Evolutionary conservation across 2,797 vertebrate genomes (phyloP), one percentile per base, ranked within the genome.

Genomic region (Hypotaenidia philippensis): DNA sequence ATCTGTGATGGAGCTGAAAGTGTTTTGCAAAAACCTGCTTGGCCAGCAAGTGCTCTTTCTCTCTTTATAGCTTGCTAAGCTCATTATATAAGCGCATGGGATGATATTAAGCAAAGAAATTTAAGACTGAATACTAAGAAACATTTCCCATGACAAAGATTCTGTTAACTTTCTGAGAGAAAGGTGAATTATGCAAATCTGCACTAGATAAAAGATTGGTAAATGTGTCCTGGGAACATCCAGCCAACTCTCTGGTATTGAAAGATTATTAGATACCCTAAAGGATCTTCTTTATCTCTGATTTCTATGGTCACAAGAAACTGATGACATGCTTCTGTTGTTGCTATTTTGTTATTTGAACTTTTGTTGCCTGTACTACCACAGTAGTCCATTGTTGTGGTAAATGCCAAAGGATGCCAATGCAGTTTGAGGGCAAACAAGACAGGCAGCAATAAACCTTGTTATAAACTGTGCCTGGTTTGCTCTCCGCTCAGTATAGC

Each of bases 1-100:
- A 80, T 79, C 70, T 91, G 45, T 78, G 53, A 41, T 82, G 16
- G 45, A 94, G 21, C 23, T 75, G 34, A 87, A 69, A 56, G 15
- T 53, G 6, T 19, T 93, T 70, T 70, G 36, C 16, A 66, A 83
- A 84, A 81, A 55, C 25, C 25, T 94, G 55, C 49, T 94, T 88
- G 82, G 34, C 36, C 38, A 96, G 32, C 34, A 94, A 90, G n/a
- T 34, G 34, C 19, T 86, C 38, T 40, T 44, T 81, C 18, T 56
- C 20, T 31, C 38, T n/a, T 81, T 93, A 27, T 5, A 79, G 20
- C 52, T 75, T 34, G 52, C 47, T 63, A 64, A 88, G 20, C 40
- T 95, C 34, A 49, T 55, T 41, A 36, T 44, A 4, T 63, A 89
- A 92, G 90, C 5, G 13, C 20, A 44, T 3, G 2, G 27, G 72